Conservation (phyloP, 2,113 vertebrate species). For the Cynopterus brachyotis region DNA sequence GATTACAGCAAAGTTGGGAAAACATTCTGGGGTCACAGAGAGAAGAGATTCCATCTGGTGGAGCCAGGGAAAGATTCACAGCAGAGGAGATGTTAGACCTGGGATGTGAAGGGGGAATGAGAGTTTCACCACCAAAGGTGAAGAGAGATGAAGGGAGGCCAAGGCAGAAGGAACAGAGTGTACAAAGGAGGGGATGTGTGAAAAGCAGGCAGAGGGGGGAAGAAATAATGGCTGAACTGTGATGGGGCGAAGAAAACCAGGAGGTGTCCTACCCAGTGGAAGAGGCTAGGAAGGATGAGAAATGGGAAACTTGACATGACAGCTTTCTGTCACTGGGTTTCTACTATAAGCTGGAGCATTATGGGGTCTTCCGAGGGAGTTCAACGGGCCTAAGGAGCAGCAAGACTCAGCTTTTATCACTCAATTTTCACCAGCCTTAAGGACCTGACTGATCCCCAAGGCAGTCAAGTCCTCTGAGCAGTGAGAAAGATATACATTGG, state of each 20-base stretch:
- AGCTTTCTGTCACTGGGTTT: background rate
- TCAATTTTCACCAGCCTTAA: background rate
- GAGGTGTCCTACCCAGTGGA: background rate
- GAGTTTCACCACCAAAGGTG: background rate
- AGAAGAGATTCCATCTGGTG: conserved; percentile 26
- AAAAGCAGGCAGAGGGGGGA: background rate
- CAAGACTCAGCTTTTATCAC: background rate
- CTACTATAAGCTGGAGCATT: background rate
- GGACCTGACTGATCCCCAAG: background rate
- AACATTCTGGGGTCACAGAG: background rate
- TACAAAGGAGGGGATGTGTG: background rate
- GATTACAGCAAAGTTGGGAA: background rate
- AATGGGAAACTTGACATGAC: background rate
- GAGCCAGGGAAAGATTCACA: background rate
- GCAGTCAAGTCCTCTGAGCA: background rate
- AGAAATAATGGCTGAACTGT: background rate
- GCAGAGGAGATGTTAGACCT: background rate
- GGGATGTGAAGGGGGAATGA: background rate
- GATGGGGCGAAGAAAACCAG: too few relatives aligned
- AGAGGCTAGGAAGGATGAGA: background rate
- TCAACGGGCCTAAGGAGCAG: background rate
- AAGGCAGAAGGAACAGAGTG: background rate
- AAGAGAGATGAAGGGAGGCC: background rate
- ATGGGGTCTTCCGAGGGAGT: background rate
- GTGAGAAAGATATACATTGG: background rate